These are phyloP conservation scores for Tonatia bakeri DNA, from an alignment of 2,113 vertebrate species.

Conservation along the genomic window DNA sequence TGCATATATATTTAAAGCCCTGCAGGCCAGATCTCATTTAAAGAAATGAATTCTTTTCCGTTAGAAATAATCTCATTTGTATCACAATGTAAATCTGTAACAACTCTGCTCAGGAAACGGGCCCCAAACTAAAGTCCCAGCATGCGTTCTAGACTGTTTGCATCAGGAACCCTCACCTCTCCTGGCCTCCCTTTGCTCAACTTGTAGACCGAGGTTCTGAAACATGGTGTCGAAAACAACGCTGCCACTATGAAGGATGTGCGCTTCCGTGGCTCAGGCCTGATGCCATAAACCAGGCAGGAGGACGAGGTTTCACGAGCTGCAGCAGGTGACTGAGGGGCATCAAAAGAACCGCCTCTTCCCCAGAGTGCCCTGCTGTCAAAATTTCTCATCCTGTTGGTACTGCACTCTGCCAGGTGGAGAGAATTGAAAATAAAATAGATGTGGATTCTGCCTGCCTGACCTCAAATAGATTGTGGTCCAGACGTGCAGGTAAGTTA, in stretches of 20 bases:
- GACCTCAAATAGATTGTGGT: not conserved
- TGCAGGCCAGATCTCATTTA: not conserved
- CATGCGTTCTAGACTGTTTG: not conserved
- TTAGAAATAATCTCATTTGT: not conserved
- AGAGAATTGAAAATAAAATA: not conserved
- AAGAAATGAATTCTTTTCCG: not conserved
- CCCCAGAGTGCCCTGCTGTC: not conserved
- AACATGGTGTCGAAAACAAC: not conserved
- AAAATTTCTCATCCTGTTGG: not conserved
- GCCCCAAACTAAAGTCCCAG: not conserved
- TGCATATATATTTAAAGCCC: not conserved
- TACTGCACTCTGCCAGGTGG: not conserved
- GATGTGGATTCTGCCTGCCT: not conserved
- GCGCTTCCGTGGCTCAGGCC: accelerated
- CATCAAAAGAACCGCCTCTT: not conserved
- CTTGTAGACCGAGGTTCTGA: not conserved
- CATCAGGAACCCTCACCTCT: not conserved
- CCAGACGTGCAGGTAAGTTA: not conserved
- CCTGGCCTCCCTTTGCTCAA: not conserved
- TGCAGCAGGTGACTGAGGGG: not conserved
- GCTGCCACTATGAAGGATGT: not conserved
- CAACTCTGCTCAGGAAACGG: not conserved
- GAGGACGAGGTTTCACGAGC: accelerated
- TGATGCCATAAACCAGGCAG: not conserved
- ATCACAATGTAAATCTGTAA: not conserved